A percentile compares a stretch with the other conserved stretches of the same genome.
Evolutionary conservation across 1,140 invertebrate species (phyloP).

Genomic region (Archivesica marissinica): DNA sequence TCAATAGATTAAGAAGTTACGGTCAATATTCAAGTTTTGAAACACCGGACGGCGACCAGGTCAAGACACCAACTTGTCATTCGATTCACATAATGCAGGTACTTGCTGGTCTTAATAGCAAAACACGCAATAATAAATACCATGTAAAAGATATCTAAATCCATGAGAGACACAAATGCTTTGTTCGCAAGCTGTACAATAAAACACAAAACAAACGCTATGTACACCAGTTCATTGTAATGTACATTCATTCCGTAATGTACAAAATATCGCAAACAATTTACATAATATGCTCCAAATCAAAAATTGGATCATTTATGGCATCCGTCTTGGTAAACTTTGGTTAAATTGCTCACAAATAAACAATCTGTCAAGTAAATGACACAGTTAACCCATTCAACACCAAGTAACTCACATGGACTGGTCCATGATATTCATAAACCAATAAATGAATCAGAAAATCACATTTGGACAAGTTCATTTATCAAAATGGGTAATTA

Average conservation of each 20-base stretch:
- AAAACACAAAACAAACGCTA: not conserved
- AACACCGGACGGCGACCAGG: no score
- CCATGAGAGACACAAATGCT: constrained; percentile 21
- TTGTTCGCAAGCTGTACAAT: constrained; percentile 10
- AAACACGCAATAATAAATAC: constrained; percentile 29
- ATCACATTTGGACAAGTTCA: no score
- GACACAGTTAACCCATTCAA: not conserved
- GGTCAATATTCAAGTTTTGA: no score
- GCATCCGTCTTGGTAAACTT: constrained; percentile 11
- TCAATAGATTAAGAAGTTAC: no score
- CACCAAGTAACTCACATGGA: no score
- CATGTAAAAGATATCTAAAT: constrained; percentile 34
- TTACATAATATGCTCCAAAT: not conserved
- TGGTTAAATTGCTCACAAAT: constrained; percentile 16
- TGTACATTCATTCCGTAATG: no score
- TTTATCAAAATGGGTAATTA: no score
- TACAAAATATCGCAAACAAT: constrained; percentile 9
- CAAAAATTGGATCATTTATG: constrained; percentile 32
- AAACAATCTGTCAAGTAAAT: not conserved
- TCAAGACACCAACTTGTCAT: no score
- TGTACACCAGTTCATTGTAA: no score
- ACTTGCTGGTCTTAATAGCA: not conserved
- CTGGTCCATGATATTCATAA: no score
- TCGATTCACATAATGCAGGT: no score
- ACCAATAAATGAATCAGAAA: no score